Evolutionary conservation across 2,797 vertebrate species (phyloP).

Genomic region (Aeoliscus strigatus): DNA sequence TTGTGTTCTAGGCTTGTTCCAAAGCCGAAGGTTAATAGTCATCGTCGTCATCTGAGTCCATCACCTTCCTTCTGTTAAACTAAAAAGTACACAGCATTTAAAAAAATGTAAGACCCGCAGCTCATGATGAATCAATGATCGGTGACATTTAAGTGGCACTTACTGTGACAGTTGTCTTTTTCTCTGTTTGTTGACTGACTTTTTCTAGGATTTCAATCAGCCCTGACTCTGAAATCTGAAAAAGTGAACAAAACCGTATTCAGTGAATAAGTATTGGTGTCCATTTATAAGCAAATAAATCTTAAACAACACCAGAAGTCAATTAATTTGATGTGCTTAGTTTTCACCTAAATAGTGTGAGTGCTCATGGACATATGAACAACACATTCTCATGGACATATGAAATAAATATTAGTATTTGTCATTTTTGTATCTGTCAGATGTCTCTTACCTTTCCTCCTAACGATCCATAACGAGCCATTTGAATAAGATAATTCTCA

Average conservation of each 20-base stretch:
- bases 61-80: constrained; percentile 94
- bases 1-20: no score
- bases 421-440: no score
- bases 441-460: constrained; percentile 86
- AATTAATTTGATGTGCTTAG: no score
- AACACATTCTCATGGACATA: no score
- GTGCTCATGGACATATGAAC: no score
- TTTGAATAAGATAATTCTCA: constrained; percentile 98
- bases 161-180: constrained; percentile 95
- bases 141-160: constrained; percentile 23
- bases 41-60: constrained; percentile 98
- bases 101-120: background rate
- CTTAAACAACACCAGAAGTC: no score
- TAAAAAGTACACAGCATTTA: constrained; percentile 51
- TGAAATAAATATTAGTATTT: no score
- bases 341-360: no score
- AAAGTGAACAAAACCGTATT: constrained; percentile 22
- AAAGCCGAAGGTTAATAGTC: constrained; percentile 66
- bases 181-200: constrained; percentile 96
- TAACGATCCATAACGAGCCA: constrained; percentile 89
- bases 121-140: constrained; percentile 2
- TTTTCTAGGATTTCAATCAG: constrained; percentile 98
- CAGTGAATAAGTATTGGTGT: no score
- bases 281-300: no score
- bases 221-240: constrained; percentile 89